These are phyloP conservation scores for Nymphicus hollandicus DNA, from an alignment of 2,113 vertebrate genomes.

Conservation along the genomic window DNA sequence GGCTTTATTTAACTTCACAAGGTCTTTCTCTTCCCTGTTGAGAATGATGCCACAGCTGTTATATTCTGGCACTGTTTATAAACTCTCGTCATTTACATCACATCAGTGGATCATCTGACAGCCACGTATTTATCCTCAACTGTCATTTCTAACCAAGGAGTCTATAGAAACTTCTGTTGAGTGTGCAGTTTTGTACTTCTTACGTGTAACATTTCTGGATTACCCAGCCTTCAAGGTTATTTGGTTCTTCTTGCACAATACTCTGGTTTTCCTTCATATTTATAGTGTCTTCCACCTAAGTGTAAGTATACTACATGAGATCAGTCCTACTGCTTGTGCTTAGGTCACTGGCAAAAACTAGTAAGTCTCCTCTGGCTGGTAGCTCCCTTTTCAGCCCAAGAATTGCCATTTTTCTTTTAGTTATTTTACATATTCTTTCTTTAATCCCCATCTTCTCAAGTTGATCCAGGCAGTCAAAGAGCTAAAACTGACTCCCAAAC, in stretches of 20 bases:
- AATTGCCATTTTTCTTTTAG: not conserved
- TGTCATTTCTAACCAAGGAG: not conserved
- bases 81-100: not conserved
- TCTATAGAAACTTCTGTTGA: not conserved
- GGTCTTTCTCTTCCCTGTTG: not conserved
- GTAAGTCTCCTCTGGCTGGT: not conserved
- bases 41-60: not conserved
- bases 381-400: not conserved
- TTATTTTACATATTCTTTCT: not conserved
- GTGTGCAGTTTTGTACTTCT: not conserved
- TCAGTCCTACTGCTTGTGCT: not conserved
- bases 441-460: not conserved
- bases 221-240: not conserved
- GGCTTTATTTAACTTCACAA: not conserved
- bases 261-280: not conserved
- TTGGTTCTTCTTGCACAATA: not conserved
- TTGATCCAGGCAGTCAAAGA: rapidly evolving
- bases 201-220: not conserved
- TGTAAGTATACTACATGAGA: not conserved
- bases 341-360: not conserved
- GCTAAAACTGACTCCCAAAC: not conserved
- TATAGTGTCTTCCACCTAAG: not conserved
- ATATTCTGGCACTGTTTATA: not conserved
- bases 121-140: not conserved
- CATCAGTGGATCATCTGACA: not conserved